Evolutionary conservation across 1,140 invertebrate species (phyloP).

Genomic region (Drosophila busckii): DNA sequence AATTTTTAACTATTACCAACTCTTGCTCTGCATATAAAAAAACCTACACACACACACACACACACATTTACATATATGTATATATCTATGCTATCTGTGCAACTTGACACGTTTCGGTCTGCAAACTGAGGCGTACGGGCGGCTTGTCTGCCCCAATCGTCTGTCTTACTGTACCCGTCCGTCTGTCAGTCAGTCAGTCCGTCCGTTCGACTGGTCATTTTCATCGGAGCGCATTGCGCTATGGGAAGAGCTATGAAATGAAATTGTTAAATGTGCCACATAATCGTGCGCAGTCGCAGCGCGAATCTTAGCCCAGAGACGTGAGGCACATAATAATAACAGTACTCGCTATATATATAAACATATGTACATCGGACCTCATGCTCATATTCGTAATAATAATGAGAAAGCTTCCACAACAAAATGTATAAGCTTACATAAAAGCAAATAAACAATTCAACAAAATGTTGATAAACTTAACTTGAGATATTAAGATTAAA

Average conservation of each 20-base stretch:
- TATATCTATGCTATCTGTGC: conserved; percentile 40
- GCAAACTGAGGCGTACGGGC: conserved; percentile 27
- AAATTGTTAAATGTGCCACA: too few relatives aligned
- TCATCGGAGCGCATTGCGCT: conserved; percentile 19
- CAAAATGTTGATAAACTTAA: conserved; percentile 10
- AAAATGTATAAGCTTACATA: conserved; percentile 10
- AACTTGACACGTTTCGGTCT: conserved; percentile 72
- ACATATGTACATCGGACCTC: conserved; percentile 5
- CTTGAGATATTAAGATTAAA: too few relatives aligned
- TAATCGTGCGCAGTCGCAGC: conserved; percentile 71
- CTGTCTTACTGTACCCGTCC: too few relatives aligned
- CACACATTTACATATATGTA: background rate
- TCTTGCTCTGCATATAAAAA: background rate
- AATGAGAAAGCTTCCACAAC: conserved; percentile 56
- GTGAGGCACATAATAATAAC: conserved; percentile 66
- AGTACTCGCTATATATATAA: conserved; percentile 41
- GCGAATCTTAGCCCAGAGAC: conserved; percentile 61
- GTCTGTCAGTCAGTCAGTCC: too few relatives aligned
- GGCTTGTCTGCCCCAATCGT: too few relatives aligned
- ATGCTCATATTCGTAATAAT: conserved; percentile 34
- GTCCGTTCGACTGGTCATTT: conserved; percentile 47
- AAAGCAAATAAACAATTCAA: conserved; percentile 15
- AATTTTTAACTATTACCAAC: too few relatives aligned
- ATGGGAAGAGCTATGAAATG: conserved; percentile 45
- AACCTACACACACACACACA: background rate